A percentile compares a stretch with the other conserved stretches of the same genome.
phyloP scores from a whole-genome alignment of 35 echinoderm and acorn worm species.

The Apostichopus californicus region DNA sequence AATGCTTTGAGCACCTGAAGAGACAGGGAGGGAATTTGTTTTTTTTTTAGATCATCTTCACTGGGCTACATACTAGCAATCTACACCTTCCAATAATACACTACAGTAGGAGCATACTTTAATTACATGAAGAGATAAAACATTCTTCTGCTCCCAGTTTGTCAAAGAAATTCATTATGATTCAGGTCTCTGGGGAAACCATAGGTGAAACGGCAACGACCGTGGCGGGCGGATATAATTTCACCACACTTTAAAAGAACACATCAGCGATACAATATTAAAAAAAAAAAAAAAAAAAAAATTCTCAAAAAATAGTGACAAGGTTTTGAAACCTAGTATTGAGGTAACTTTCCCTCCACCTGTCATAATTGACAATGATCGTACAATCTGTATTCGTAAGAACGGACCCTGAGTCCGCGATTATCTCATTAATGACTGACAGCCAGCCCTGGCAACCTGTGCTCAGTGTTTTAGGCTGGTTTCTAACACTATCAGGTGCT shows the following conservation, averaged over 20 bases:
- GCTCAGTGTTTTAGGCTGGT: not conserved
- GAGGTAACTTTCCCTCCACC: slow-evolving; percentile 24
- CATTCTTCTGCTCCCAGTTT: not conserved
- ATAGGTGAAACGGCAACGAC: slow-evolving; percentile 32
- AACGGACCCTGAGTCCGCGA: not conserved
- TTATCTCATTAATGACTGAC: slow-evolving; percentile 33
- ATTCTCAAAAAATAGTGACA: not conserved
- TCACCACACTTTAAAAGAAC: slow-evolving; percentile 2
- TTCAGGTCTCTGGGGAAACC: not conserved
- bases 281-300: slow-evolving; percentile 23
- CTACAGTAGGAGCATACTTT: slow-evolving; percentile 16
- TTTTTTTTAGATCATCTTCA: not conserved
- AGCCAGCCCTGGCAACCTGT: not conserved
- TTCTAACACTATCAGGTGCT: slow-evolving; percentile 14
- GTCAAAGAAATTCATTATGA: slow-evolving; percentile 37
- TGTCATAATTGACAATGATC: slow-evolving; percentile 27
- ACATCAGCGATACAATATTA: slow-evolving; percentile 31
- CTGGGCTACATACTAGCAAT: not conserved
- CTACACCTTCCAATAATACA: slow-evolving; percentile 7
- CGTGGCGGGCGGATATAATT: slow-evolving; percentile 24
- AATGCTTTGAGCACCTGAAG: no score
- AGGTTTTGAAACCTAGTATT: not conserved
- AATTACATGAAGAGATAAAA: slow-evolving; percentile 15
- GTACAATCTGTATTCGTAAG: not conserved
- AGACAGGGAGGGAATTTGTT: no score